These are phyloP conservation scores for Mus caroli DNA, from an alignment of 2,797 vertebrate genomes.

Conservation along the genomic window DNA sequence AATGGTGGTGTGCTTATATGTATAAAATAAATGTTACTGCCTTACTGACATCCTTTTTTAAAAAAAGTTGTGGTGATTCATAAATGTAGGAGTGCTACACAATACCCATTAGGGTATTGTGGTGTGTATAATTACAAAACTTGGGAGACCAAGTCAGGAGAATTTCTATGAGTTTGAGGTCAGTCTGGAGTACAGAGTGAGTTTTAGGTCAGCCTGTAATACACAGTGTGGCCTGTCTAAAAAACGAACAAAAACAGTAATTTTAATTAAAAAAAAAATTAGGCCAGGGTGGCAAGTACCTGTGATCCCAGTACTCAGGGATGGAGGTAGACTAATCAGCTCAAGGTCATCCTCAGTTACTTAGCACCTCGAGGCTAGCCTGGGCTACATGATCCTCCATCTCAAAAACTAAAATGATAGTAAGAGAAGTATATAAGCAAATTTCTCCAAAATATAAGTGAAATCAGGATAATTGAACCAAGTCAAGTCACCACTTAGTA, in stretches of 20 bases:
- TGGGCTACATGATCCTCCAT: not conserved
- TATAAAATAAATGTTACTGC: not conserved
- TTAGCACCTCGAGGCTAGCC: not conserved
- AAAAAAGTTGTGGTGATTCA: not conserved
- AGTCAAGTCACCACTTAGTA: conserved; percentile 28
- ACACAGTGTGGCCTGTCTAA: not conserved
- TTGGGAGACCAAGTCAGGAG: not conserved
- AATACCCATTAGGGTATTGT: not conserved
- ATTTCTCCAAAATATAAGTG: conserved; percentile 37
- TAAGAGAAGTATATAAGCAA: not conserved
- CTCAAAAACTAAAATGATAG: not conserved
- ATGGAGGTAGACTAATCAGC: not conserved
- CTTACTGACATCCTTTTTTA: not conserved
- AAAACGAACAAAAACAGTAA: not conserved
- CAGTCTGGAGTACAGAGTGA: not conserved
- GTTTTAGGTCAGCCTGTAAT: too few relatives aligned
- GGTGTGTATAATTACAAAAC: not conserved
- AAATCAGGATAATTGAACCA: not conserved
- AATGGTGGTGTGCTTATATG: too few relatives aligned
- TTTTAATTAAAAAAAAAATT: not conserved
- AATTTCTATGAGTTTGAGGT: not conserved
- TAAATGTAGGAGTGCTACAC: not conserved
- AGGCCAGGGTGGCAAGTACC: not conserved
- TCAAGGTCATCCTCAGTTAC: not conserved
- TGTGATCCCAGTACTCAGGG: not conserved